Evolutionary conservation across 1,140 invertebrate species (phyloP).

Genomic region (Neodiprion fabricii): DNA sequence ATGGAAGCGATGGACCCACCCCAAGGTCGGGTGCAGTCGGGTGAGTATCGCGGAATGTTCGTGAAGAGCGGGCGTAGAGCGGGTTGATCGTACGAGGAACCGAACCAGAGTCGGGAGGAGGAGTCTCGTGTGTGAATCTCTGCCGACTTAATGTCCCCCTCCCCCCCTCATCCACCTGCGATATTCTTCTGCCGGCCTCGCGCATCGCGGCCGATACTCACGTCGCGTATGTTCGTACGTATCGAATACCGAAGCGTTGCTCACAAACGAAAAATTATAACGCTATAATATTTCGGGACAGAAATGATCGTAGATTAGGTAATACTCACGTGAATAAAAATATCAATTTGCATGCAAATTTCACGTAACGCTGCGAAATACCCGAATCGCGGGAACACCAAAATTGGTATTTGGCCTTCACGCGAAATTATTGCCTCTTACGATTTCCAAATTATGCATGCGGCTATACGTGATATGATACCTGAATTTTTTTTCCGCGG

Average conservation of each 20-base stretch:
- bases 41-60: slow-evolving; percentile 13
- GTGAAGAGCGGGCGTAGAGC: background rate
- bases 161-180: background rate
- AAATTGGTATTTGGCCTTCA: no score
- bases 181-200: background rate
- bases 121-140: background rate
- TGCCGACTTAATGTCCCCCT: background rate
- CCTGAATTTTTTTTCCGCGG: no score
- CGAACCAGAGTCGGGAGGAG: background rate
- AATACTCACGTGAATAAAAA: no score
- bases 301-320: no score
- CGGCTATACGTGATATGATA: no score
- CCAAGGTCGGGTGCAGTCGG: slow-evolving; percentile 9
- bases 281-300: no score
- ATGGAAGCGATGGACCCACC: slow-evolving; percentile 2
- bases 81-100: slow-evolving; percentile 9
- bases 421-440: no score
- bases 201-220: background rate
- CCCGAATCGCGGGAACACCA: no score
- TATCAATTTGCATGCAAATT: no score
- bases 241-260: background rate
- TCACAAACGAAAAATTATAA: no score
- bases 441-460: no score
- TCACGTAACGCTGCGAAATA: no score
- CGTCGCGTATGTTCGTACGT: background rate